These are phyloP conservation scores for Sceliomorpha sp. DNA, from an alignment of 2,888 invertebrate species.

Conservation along the genomic window DNA sequence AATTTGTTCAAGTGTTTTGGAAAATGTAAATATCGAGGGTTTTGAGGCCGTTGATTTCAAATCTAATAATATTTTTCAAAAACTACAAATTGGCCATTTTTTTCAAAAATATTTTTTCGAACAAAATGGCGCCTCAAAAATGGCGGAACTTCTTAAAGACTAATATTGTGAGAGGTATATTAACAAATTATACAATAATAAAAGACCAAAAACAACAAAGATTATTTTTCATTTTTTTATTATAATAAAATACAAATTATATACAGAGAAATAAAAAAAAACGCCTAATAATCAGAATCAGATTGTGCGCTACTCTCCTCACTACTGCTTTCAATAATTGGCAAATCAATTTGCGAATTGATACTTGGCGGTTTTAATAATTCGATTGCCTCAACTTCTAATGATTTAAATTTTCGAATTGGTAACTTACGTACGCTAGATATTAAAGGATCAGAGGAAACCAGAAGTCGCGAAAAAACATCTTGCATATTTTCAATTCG, in stretches of 20 bases:
- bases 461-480: constrained; percentile 39
- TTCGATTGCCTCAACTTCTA: constrained; percentile 13
- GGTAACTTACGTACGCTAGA: constrained; percentile 20
- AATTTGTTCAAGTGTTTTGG: background rate
- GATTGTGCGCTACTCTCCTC: too few species aligned
- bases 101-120: background rate
- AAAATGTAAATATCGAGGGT: constrained; percentile 1
- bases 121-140: too few species aligned
- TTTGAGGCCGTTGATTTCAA: constrained; percentile 1
- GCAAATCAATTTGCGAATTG: too few species aligned
- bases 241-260: constrained; percentile 1
- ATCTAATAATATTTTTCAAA: background rate
- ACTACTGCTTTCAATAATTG: background rate
- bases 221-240: too few species aligned
- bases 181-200: too few species aligned
- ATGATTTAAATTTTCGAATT: constrained; percentile 2
- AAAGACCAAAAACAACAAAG: too few species aligned
- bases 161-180: too few species aligned
- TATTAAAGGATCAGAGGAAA: too few species aligned
- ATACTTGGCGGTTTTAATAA: constrained; percentile 12
- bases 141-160: too few species aligned
- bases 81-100: background rate
- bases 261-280: background rate
- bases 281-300: too few species aligned
- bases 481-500: too few species aligned